Evolutionary conservation across 2,113 vertebrate genomes (phyloP).

Genomic region (Pyrgilauda ruficollis): DNA sequence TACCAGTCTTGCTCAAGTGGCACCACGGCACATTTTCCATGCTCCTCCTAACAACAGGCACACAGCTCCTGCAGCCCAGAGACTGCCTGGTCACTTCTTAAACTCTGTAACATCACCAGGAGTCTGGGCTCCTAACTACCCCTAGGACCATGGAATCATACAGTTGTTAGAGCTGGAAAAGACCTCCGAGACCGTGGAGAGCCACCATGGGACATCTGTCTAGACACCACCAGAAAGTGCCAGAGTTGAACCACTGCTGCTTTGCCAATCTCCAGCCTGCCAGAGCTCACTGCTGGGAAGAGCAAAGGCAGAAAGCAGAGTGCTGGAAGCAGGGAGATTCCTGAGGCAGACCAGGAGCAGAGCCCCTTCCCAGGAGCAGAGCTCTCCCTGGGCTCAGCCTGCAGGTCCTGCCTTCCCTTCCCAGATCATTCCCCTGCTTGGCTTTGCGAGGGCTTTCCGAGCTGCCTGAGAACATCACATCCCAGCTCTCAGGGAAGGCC

Average conservation of each 20-base stretch:
- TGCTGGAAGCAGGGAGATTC: not conserved
- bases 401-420: not conserved
- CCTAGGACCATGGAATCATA: not conserved
- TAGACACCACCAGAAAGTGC: not conserved
- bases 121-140: not conserved
- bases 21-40: fast-evolving
- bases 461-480: not conserved
- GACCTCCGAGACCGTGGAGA: too few relatives aligned
- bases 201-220: not conserved
- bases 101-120: not conserved
- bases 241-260: not conserved
- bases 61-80: not conserved
- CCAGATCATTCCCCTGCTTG: not conserved
- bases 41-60: not conserved
- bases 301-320: not conserved
- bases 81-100: not conserved
- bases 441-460: not conserved
- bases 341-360: not conserved
- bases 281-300: not conserved
- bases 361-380: not conserved
- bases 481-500: not conserved
- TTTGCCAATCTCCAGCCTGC: not conserved
- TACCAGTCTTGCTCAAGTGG: not conserved
- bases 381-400: not conserved
- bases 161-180: not conserved